Conservation (phyloP, 2,113 vertebrate species). For the Poicephalus gulielmi region DNA sequence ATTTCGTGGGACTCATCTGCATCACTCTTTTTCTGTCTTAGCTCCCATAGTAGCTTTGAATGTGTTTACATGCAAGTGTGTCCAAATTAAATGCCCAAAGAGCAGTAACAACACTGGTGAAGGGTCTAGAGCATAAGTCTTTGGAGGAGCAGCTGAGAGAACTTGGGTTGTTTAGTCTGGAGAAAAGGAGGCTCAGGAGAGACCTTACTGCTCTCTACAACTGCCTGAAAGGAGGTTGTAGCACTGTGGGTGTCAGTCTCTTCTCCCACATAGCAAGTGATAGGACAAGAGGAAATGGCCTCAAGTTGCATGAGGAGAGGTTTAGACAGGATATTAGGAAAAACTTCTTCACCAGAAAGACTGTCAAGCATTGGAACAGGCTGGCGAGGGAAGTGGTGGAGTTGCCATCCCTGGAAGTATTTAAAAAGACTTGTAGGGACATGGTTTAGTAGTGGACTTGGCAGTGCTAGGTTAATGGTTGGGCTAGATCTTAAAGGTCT, state of each 20-base stretch:
- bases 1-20: background rate
- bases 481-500: background rate
- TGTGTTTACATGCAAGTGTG: background rate
- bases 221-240: background rate
- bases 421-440: background rate
- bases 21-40: background rate
- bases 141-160: background rate
- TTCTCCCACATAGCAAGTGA: background rate
- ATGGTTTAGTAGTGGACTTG: background rate
- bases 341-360: rapidly evolving
- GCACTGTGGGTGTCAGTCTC: background rate
- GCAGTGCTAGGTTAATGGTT: background rate
- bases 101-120: background rate
- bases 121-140: background rate
- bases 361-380: background rate
- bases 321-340: background rate
- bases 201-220: background rate
- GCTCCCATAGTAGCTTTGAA: background rate
- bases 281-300: background rate
- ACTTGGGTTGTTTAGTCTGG: background rate
- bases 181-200: background rate
- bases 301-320: background rate
- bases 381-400: background rate
- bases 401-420: background rate
- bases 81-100: background rate